Evolutionary conservation across 2,888 invertebrate genomes (phyloP), one percentile per base, ranked within the genome.

Genomic region (Hipparchia semele): DNA sequence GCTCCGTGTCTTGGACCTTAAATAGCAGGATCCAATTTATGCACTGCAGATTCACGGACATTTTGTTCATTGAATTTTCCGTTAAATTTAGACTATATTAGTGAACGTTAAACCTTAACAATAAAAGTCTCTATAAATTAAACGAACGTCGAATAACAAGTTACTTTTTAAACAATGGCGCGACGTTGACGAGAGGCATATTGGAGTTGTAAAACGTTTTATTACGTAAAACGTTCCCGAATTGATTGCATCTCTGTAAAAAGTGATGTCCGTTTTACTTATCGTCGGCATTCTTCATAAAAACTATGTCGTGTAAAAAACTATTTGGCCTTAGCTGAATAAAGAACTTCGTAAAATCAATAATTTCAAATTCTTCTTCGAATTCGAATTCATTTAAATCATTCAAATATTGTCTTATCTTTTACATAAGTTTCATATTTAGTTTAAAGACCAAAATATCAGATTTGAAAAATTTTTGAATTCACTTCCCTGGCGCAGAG

Each of bases 41-140:
- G 6, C 13, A 23, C 13, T 39, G 39, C 39, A 39, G 2, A 39
- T 39, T 6, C 59, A 60, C 12, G 10, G 33, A 5, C 6, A 10
- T 39, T 60, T 39, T 39, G 5, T 60, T 60, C 12, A 60, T 12
- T 60, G 39, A 60, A 9, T 60, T 60, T 60, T 66, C 13, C 66
- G 60, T 61, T 78, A 77, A 77, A 79, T 80, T 79, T 74, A 64
- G 73, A 66, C 79, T 77, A 83, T 84, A 85, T 85, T 86, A 86
- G 83, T 80, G 81, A 79, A 82, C 86, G 85, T 88, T 87, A 87
- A 90, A 88, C 84, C 83, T 80, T 82, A 86, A 87, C 83, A 85
- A 84, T 91, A 90, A 90, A 91, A 86, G 90, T 90, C 89, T 78
- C 81, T 79, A 91, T 91, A 91, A 91, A 91, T 90, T 88, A 87